Evolutionary conservation across 2,113 vertebrate genomes (phyloP), one percentile per base, ranked within the genome.

Genomic region (Tor tambroides): DNA sequence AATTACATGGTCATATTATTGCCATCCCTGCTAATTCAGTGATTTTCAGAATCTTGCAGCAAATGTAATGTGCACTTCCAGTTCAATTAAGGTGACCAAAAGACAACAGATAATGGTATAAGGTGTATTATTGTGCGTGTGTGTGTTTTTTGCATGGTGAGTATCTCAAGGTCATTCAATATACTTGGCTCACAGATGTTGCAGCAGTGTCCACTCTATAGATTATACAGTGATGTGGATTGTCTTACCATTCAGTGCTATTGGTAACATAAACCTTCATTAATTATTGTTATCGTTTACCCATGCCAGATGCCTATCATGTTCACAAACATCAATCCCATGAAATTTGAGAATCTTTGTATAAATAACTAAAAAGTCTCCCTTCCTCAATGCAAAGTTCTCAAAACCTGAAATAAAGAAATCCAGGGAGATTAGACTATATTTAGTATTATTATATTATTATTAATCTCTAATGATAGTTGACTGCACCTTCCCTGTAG

Each of bases 91-190:
- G 65, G 15, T 69, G 65, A 8, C 65, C 28, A 32, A 32, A 67
- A 67, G 12, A 67, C 28, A 67, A 67, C 26, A 67, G 21, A 67
- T 67, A 17, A 67, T 67, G 28, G 28, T 2, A 67, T 67, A 67
- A 67, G 28, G 65, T 67, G 63, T 32, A 32, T 32, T 8, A 26
- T 5, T 67, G 65, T 69, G 65, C 6, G 6, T 17, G 63, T 87
- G 84, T 86, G 74, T 32, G 54, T 74, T 35, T 72, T 59, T 88
- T 69, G 77, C n/a, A 83, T 49, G 77, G 23, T 49, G 51, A 76
- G 49, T 21, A 56, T 85, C 65, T 28, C 74, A 76, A 61, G 82
- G 32, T 76, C 32, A 80, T 26, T 79, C 46, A 54, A 26, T 54
- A 79, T 17, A 14, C 41, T 71, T 35, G 30, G 71, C 28, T 46